Evolutionary conservation across 1,140 invertebrate species (phyloP), one percentile per base, ranked within the genome.

Genomic region (Orussus abietinus): DNA sequence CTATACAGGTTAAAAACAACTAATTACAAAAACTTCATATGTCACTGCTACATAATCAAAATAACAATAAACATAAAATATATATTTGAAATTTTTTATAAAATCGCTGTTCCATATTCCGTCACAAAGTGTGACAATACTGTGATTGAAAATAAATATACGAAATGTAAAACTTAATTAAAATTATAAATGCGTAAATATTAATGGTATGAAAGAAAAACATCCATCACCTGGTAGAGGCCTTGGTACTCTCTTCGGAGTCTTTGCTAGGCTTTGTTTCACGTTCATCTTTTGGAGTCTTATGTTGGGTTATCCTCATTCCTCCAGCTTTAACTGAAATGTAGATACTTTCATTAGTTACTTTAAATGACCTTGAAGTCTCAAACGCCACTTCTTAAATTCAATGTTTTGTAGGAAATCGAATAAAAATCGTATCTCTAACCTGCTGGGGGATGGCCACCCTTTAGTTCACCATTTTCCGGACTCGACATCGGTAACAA

Each of bases 301-400:
- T 92, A 58, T 93, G 85, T 53, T 93, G 90, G 4, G 86, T 90
- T 57, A 94, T 91, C 45, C 91, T 78, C 90, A 92, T 93, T 2
- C 89, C 89, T 13, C 90, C 90, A 45, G 87, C 90, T 77, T 92
- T 94, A 0, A 92, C 90, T 92, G 68, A 20, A 55, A 44, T 43
- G 39, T 44, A 55, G n/a, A n/a, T n/a, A n/a, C n/a, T n/a, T n/a
- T n/a, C n/a, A n/a, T n/a, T n/a, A n/a, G n/a, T n/a, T n/a, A n/a
- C n/a, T n/a, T n/a, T 14, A 13, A 6, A 22, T 35, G 50, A 40
- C 49, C 51, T 63, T 55, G 49, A 53, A 47, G 35, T 9, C 10
- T 9, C 21, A 13, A 20, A 20, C 39, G 34, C n/a, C 42, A 31
- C 36, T 15, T 28, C 19, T 25, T 4, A 17, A 21, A 38, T n/a